Conservation (phyloP, 2,797 vertebrate species). For the Pteronotus mesoamericanus region DNA sequence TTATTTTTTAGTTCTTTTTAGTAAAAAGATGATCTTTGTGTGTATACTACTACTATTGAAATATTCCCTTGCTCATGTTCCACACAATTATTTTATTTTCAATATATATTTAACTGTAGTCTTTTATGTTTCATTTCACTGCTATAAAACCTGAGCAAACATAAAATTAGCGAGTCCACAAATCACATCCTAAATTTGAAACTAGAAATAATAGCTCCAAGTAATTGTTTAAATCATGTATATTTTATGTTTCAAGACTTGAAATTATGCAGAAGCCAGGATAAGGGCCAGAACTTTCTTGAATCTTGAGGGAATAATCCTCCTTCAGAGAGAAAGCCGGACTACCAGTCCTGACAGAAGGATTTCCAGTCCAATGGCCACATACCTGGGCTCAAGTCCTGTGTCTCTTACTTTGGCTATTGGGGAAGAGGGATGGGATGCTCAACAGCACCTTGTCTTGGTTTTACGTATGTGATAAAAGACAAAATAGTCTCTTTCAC, state of each 20-base stretch:
- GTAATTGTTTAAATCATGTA: no score
- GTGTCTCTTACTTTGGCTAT: neutral
- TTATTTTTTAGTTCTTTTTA: neutral
- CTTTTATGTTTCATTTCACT: neutral
- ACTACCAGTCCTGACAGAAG: no score
- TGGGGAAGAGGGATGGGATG: neutral
- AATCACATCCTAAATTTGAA: neutral
- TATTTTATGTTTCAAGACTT: neutral
- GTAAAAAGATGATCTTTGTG: neutral
- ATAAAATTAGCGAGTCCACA: neutral
- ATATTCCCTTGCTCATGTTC: neutral
- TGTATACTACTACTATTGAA: neutral
- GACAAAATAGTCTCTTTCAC: neutral
- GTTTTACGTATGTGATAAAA: neutral
- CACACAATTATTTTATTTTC: neutral
- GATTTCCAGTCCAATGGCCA: accelerated
- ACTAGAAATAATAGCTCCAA: neutral
- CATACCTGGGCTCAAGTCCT: neutral
- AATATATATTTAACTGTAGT: neutral
- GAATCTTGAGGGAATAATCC: neutral
- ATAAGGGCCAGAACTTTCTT: no score
- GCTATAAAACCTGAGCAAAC: neutral
- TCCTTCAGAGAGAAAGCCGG: neutral
- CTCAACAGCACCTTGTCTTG: neutral
- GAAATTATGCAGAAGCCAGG: accelerated